Base-by-base conservation (phyloP, 1,140 invertebrate genomes). In the Trachymyrmex cornetzi region DNA sequence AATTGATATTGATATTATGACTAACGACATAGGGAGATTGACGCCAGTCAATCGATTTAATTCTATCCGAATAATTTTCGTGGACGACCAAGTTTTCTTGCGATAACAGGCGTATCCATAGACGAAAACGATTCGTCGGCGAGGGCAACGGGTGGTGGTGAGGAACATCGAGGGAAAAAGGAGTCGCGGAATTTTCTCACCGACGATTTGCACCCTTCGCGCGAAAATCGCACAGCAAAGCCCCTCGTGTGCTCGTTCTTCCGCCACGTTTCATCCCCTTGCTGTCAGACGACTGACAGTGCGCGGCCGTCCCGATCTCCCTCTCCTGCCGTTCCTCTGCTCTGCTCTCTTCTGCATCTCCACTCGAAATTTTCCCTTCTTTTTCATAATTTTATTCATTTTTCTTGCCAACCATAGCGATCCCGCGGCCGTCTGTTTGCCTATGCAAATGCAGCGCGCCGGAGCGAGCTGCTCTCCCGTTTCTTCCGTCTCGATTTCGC, bases 311-410 rank as follows among this genome's bases (percentile, higher is more conserved):
- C 48, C 38, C 22, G 12, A 3, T 14, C 57, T 16, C 2, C n/a
- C 34, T 16, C 24, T 84, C 55, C 11, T 11, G 0, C 84, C 57
- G 12, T 19, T 66, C 24, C 71, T 48, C 82, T 48, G 72, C 77
- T 38, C 77, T 38, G 34, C n/a, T 63, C 59, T 66, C 30, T 22
- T 77, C 34, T 67, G 74, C 82, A 67, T 80, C 82, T 85, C 82
- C 30, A 82, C 85, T 85, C 59, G 72, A 87, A 87, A 87, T 87
- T 87, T 85, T 87, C 86, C 69, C 84, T 81, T 77, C 80, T 84
- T 84, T 84, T 84, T 84, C 88, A 85, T 95, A 95, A 95, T 95
- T 95, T 95, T 95, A 95, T 95, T 95, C 95, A 95, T 95, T 95
- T 95, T 95, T 95, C 94, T 95, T 94, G 93, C 89, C 91, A 86